Percentiles rank a stretch among this genome's conserved stretches.
These are phyloP conservation scores for Falcunculus frontatus DNA, from an alignment of 2,113 vertebrate genomes.

Conservation along the genomic window DNA sequence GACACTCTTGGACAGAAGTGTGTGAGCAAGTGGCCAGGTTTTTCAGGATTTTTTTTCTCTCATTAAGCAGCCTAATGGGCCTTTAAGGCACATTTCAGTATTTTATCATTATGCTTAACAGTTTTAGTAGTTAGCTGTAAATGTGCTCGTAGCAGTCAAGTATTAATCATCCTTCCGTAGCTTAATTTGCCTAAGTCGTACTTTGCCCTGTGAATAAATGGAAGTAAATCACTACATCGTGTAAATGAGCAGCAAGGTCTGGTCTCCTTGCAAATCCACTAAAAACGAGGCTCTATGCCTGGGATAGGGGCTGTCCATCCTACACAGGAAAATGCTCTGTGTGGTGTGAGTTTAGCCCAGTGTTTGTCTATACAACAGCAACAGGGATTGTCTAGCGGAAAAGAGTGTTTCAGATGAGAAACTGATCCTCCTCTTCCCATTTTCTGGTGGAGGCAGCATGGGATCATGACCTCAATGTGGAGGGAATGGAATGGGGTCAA, in stretches of 20 bases:
- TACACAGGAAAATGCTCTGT: neutral
- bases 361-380: neutral
- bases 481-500: neutral
- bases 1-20: fast-evolving
- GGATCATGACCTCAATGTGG: neutral
- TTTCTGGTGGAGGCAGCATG: neutral
- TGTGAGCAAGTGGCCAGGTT: neutral
- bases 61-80: neutral
- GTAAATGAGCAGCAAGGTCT: neutral
- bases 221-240: neutral
- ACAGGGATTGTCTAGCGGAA: neutral
- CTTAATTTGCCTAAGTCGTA: neutral
- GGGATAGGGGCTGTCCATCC: neutral
- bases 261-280: neutral
- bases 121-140: neutral
- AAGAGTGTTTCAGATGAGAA: neutral
- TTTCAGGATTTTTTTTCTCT: neutral
- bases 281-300: neutral
- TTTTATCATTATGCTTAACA: neutral
- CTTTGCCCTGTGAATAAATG: neutral
- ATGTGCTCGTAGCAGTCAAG: neutral
- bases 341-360: neutral
- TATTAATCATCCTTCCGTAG: neutral
- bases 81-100: neutral
- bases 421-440: neutral